Conservation (phyloP, 2,797 vertebrate species). For the Dicrostonyx torquatus region DNA sequence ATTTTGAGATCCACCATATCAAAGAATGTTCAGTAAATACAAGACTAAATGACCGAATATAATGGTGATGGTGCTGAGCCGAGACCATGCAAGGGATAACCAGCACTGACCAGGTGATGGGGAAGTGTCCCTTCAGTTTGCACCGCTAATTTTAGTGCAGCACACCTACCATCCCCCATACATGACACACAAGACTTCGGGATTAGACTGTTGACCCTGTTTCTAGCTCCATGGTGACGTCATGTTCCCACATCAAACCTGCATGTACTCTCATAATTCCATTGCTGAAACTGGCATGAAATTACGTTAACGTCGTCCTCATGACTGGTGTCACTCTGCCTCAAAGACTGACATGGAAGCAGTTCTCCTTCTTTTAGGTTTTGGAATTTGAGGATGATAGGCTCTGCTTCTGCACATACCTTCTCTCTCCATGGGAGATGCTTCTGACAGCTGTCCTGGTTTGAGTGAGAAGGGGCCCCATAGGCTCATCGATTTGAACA, state of each 20-base stretch:
- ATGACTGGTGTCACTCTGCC: neutral
- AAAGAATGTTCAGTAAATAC: neutral
- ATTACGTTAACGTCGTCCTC: neutral
- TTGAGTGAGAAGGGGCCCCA: too few species aligned
- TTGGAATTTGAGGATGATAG: neutral
- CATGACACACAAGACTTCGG: neutral
- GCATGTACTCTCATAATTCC: neutral
- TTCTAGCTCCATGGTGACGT: neutral
- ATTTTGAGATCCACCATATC: neutral
- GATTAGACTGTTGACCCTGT: neutral
- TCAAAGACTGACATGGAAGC: neutral
- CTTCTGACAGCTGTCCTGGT: neutral
- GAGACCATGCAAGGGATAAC: neutral
- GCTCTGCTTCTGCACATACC: neutral
- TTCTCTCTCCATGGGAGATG: neutral
- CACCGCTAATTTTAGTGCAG: neutral
- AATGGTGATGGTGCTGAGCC: neutral
- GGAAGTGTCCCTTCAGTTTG: neutral
- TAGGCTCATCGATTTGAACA: neutral
- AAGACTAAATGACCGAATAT: neutral
- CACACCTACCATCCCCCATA: neutral
- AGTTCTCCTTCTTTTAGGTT: neutral
- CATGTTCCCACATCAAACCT: neutral
- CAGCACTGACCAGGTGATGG: neutral
- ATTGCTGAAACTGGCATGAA: neutral